Conservation (phyloP, 1,140 invertebrate species). For the Schlechtendalia chinensis region DNA sequence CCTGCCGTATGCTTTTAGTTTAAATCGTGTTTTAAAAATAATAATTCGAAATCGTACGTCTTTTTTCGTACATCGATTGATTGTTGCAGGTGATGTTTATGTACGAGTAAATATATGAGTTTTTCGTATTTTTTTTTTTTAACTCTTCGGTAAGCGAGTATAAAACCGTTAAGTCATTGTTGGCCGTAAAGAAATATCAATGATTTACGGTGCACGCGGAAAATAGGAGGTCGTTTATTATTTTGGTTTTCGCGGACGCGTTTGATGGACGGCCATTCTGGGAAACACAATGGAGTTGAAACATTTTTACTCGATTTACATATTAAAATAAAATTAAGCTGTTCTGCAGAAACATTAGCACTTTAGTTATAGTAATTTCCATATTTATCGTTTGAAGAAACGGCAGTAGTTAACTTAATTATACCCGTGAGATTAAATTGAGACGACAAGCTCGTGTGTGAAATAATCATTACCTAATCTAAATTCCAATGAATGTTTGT, state of each 20-base stretch:
- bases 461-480: conserved; percentile 39
- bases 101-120: no score
- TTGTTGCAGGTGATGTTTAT: no score
- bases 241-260: background rate
- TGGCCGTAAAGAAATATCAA: background rate
- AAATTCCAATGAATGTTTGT: conserved; percentile 31
- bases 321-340: conserved; percentile 33
- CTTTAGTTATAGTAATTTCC: conserved; percentile 24
- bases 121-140: no score
- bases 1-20: no score
- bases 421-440: conserved; percentile 34
- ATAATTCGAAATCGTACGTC: no score
- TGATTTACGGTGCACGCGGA: background rate
- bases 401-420: conserved; percentile 24
- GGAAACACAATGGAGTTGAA: no score
- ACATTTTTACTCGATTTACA: conserved; percentile 31
- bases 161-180: no score
- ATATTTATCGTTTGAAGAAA: conserved; percentile 30
- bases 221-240: background rate
- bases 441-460: conserved; percentile 39
- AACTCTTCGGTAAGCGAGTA: no score
- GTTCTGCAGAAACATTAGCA: conserved; percentile 1
- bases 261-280: background rate
- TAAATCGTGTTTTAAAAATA: no score
- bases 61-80: no score